Evolutionary conservation across 1,140 invertebrate species (phyloP).

Genomic region (Macrobrachium rosenbergii): DNA sequence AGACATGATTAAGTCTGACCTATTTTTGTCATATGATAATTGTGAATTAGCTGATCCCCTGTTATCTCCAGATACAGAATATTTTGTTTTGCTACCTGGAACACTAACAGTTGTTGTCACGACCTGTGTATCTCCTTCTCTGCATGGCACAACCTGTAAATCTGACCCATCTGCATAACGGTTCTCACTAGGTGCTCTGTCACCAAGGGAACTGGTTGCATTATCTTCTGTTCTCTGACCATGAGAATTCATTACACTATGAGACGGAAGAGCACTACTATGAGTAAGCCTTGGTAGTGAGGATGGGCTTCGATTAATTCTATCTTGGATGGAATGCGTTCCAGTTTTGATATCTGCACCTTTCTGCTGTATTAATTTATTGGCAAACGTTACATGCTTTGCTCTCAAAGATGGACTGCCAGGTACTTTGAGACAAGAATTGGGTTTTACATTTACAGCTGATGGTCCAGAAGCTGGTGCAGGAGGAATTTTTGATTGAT

Average conservation of each 20-base stretch:
- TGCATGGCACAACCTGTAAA: slow-evolving; percentile 50
- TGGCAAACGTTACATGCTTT: slow-evolving; percentile 54
- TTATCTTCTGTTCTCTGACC: not conserved
- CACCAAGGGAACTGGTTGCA: not conserved
- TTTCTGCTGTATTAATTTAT: slow-evolving; percentile 48
- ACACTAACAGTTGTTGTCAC: slow-evolving; percentile 31
- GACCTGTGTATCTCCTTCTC: slow-evolving; percentile 43
- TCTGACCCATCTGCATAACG: slow-evolving; percentile 34
- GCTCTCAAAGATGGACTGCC: slow-evolving; percentile 52
- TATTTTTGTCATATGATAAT: slow-evolving; percentile 21
- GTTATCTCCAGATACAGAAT: slow-evolving; percentile 25
- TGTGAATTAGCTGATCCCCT: not conserved
- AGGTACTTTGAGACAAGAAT: slow-evolving; percentile 54
- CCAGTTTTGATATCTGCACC: not conserved
- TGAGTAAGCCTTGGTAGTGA: not conserved
- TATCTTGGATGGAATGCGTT: slow-evolving; percentile 26
- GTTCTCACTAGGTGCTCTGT: not conserved
- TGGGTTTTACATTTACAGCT: slow-evolving; percentile 15
- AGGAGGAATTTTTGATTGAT: slow-evolving; percentile 5
- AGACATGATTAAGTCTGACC: slow-evolving; percentile 45
- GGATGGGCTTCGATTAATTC: slow-evolving; percentile 6
- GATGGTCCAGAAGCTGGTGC: slow-evolving; percentile 2
- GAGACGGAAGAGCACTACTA: no score
- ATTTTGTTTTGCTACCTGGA: slow-evolving; percentile 26
- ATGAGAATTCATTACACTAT: not conserved